A percentile compares a stretch with the other conserved stretches of the same genome.
Evolutionary conservation across 2,113 vertebrate genomes (phyloP).

Genomic region (Calonectris borealis): DNA sequence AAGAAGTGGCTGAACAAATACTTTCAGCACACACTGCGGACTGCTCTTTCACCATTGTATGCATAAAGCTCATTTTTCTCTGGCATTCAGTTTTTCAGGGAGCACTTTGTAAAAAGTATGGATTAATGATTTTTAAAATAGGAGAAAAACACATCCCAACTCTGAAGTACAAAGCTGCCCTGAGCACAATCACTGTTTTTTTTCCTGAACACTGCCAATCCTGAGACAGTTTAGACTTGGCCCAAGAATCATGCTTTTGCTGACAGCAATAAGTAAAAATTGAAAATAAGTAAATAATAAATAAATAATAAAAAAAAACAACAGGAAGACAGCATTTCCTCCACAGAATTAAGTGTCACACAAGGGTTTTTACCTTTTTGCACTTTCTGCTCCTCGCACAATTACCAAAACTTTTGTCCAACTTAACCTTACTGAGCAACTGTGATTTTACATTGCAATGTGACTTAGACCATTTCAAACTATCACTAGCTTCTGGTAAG

Average conservation of each 20-base stretch:
- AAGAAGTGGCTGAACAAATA: neutral
- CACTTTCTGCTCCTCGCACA: neutral
- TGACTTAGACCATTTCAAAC: neutral
- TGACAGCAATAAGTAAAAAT: neutral
- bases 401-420: neutral
- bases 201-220: neutral
- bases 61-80: neutral
- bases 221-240: neutral
- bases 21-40: neutral
- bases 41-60: neutral
- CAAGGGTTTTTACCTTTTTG: neutral
- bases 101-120: neutral
- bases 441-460: neutral
- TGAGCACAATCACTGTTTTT: neutral
- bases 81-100: neutral
- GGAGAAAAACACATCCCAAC: neutral
- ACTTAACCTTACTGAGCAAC: neutral
- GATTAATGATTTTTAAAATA: neutral
- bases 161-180: neutral
- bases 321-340: neutral
- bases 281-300: neutral
- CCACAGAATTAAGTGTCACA: neutral
- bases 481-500: neutral
- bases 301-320: neutral
- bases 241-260: neutral